A percentile compares a stretch with the other conserved stretches of the same genome.
These are phyloP conservation scores for Copidosoma aretas DNA, from an alignment of 2,888 invertebrate genomes.

Conservation along the genomic window DNA sequence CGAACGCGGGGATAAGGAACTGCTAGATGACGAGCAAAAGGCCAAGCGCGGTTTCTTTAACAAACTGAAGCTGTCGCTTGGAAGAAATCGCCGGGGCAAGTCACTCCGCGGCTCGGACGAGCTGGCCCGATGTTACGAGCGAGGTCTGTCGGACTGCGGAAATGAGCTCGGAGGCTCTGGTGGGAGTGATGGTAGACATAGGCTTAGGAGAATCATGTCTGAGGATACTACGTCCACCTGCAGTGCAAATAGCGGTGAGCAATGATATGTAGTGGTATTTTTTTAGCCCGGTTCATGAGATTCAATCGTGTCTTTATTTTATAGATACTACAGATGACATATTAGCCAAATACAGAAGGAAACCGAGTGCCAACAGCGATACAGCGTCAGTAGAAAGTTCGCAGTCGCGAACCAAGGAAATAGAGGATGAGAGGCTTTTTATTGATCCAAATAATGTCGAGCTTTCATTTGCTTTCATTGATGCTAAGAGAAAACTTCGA, in stretches of 20 bases:
- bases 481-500: conserved; percentile 87
- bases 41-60: conserved; percentile 74
- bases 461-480: conserved; percentile 69
- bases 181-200: conserved; percentile 52
- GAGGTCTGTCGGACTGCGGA: conserved; percentile 44
- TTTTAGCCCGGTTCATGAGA: background rate
- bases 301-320: background rate
- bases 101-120: conserved; percentile 62
- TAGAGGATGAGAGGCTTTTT: conserved; percentile 63
- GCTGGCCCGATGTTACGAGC: conserved; percentile 56
- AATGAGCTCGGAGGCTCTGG: conserved; percentile 41
- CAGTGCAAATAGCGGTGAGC: conserved; percentile 51
- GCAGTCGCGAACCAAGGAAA: conserved; percentile 61
- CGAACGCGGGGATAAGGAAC: conserved; percentile 75
- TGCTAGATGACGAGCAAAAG: conserved; percentile 66
- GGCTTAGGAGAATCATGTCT: conserved; percentile 59
- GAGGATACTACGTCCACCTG: conserved; percentile 58
- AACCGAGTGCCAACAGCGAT: conserved; percentile 68
- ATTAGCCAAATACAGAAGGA: conserved; percentile 88
- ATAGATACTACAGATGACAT: conserved; percentile 88
- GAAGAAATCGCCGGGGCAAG: conserved; percentile 68
- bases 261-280: conserved; percentile 1
- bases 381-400: conserved; percentile 63
- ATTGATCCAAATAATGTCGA: conserved; percentile 67
- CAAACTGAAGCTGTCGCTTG: conserved; percentile 74